Conservation (phyloP, 2,113 vertebrate species). For the Rana temporaria region DNA sequence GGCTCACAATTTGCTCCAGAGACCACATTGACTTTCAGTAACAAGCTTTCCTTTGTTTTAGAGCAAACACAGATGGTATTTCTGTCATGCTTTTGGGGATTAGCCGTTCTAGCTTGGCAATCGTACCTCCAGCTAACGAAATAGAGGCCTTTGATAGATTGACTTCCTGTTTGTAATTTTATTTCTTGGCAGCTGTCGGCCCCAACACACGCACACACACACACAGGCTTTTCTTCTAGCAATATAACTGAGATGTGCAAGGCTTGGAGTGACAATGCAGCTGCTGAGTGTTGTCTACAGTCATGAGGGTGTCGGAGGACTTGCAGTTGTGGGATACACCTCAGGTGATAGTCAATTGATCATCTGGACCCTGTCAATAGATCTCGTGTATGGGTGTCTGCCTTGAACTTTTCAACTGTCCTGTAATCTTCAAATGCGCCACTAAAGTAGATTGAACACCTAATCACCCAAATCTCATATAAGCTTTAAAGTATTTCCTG, state of each 20-base stretch:
- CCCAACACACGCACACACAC: constrained; percentile 14
- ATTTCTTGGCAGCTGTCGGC: constrained; percentile 27
- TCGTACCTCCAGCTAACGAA: constrained; percentile 45
- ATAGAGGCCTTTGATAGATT: constrained; percentile 58
- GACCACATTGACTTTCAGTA: constrained; percentile 76
- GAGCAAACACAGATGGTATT: constrained; percentile 80
- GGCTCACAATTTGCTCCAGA: constrained; percentile 38
- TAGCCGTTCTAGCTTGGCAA: constrained; percentile 71
- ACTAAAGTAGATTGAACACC: too few species aligned
- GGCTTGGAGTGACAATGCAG: neutral
- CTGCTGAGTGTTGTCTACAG: neutral
- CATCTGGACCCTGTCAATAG: too few species aligned
- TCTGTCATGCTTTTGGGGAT: constrained; percentile 78
- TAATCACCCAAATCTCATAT: too few species aligned
- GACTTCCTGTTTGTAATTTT: constrained; percentile 54
- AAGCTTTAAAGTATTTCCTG: too few species aligned
- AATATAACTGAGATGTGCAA: neutral
- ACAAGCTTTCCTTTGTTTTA: constrained; percentile 81
- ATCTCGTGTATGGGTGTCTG: too few species aligned
- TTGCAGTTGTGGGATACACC: too few species aligned
- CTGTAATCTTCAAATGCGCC: too few species aligned
- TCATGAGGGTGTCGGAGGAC: too few species aligned
- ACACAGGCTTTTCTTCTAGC: constrained; percentile 24
- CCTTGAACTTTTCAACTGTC: too few species aligned
- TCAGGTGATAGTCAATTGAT: too few species aligned